Conservation (phyloP, 2,888 invertebrate species). For the Melolontha melolontha region DNA sequence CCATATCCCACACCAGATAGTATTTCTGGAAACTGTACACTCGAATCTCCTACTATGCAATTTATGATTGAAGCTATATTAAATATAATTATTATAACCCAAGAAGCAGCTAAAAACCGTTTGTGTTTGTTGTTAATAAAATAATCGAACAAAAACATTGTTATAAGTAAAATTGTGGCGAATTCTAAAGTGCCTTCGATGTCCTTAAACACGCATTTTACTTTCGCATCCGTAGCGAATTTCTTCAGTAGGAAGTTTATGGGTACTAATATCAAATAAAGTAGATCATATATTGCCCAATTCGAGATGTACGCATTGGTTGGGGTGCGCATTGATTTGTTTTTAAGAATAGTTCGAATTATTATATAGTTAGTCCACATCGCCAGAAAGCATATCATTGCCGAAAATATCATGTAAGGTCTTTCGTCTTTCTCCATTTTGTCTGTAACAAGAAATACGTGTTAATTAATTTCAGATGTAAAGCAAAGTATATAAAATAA, state of each 20-base stretch:
- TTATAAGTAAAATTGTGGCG: slow-evolving; percentile 42
- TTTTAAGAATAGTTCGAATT: slow-evolving; percentile 43
- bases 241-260: slow-evolving; percentile 41
- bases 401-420: slow-evolving; percentile 43
- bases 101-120: slow-evolving; percentile 40
- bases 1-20: slow-evolving; percentile 40
- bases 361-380: slow-evolving; percentile 44
- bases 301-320: slow-evolving; percentile 44
- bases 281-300: slow-evolving; percentile 44
- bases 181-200: slow-evolving; percentile 43
- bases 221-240: slow-evolving; percentile 29
- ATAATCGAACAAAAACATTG: slow-evolving; percentile 43
- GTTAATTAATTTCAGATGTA: too few relatives aligned
- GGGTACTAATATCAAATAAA: slow-evolving; percentile 42
- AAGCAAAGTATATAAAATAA: too few relatives aligned
- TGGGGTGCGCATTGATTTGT: slow-evolving; percentile 44
- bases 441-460: slow-evolving; percentile 1
- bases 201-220: slow-evolving; percentile 40
- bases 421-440: slow-evolving; percentile 8
- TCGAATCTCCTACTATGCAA: slow-evolving; percentile 32
- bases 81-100: slow-evolving; percentile 40
- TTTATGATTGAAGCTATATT: slow-evolving; percentile 41
- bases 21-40: slow-evolving; percentile 37
- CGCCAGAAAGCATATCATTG: slow-evolving; percentile 42
- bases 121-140: slow-evolving; percentile 42